Evolutionary conservation across 37 sponge, comb jelly and placozoan species (phyloP).

Genomic region (Aplysina aerophoba): DNA sequence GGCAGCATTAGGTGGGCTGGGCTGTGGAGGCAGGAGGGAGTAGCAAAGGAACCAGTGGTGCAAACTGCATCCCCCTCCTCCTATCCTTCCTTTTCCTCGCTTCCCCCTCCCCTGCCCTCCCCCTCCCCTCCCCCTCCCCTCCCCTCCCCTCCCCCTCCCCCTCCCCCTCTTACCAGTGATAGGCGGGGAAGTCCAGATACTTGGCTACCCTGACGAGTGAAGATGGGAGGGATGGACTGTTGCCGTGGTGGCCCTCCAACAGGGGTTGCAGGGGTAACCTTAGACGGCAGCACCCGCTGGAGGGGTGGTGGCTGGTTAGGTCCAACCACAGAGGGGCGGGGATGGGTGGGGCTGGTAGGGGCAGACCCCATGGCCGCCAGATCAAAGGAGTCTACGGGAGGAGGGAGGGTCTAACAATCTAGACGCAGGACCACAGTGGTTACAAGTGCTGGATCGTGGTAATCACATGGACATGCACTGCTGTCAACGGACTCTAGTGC

Average conservation of each 20-base stretch:
- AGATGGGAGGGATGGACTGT: background rate
- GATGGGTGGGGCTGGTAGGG: slow-evolving; percentile 11
- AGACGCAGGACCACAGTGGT: no score
- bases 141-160: no score
- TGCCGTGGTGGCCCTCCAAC: background rate
- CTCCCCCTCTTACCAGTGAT: background rate
- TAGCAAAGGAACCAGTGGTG: background rate
- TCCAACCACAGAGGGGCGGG: background rate
- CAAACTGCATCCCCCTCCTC: no score
- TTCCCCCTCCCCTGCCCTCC: no score
- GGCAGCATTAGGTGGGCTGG: slow-evolving; percentile 36
- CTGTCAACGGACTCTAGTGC: no score
- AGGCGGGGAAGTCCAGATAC: background rate
- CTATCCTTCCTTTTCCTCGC: background rate
- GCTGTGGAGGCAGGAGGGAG: background rate
- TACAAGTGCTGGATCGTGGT: no score
- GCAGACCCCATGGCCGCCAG: background rate
- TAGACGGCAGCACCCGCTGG: background rate
- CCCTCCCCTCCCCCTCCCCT: background rate
- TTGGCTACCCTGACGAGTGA: background rate
- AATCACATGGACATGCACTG: no score
- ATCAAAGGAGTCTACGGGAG: background rate
- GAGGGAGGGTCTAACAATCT: background rate
- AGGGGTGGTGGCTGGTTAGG: slow-evolving; percentile 31
- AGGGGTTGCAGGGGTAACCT: background rate